Percentiles rank a stretch among this genome's conserved stretches.
phyloP scores from a whole-genome alignment of 2,888 invertebrate species.

The Psylliodes chrysocephalus region DNA sequence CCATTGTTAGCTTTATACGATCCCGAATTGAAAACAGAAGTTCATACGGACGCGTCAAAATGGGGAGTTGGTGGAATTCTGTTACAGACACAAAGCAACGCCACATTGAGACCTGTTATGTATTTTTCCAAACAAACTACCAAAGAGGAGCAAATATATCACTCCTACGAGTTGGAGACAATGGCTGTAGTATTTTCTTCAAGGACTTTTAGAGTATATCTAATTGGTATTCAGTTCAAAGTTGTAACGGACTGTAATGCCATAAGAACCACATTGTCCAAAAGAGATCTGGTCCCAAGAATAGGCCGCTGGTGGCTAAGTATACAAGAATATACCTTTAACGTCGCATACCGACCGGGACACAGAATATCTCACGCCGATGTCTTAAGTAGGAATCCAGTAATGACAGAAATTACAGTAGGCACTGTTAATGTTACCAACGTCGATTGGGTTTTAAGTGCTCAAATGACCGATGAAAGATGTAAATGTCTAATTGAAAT shows the following conservation, averaged over 20 bases:
- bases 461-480: slow-evolving; percentile 35
- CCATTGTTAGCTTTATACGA: too few species aligned
- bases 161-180: slow-evolving; percentile 46
- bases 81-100: too few species aligned
- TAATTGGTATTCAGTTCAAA: slow-evolving; percentile 31
- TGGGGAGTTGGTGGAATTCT: too few species aligned
- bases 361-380: slow-evolving; percentile 38
- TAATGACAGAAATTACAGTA: slow-evolving; percentile 24
- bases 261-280: slow-evolving; percentile 41
- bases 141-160: slow-evolving; percentile 42
- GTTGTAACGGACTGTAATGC: slow-evolving; percentile 50
- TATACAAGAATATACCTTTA: slow-evolving; percentile 44
- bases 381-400: slow-evolving; percentile 35
- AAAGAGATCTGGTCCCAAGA: too few species aligned
- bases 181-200: slow-evolving; percentile 48
- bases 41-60: too few species aligned
- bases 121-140: too few species aligned
- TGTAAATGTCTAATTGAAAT: slow-evolving; percentile 25
- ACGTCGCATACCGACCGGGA: slow-evolving; percentile 37
- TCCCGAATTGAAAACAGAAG: too few species aligned
- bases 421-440: slow-evolving; percentile 19
- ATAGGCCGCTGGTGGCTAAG: slow-evolving; percentile 53
- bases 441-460: slow-evolving; percentile 36
- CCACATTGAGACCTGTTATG: too few species aligned
- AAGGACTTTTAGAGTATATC: slow-evolving; percentile 43